Conservation (phyloP, 2,113 vertebrate species). For the Scomber japonicus region DNA sequence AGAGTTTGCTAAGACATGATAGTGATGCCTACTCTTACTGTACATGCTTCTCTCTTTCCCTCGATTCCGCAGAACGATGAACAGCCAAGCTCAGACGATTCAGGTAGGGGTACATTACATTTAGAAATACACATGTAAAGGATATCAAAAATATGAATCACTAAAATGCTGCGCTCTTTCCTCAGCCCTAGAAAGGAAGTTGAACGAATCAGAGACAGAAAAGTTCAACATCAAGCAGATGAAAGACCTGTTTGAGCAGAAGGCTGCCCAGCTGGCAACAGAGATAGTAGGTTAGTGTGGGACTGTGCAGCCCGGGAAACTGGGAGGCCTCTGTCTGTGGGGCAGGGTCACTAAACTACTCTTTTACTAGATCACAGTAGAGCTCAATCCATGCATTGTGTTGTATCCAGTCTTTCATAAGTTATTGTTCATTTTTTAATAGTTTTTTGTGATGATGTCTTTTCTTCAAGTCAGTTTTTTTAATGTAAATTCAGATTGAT, state of each 20-base stretch:
- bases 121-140: background rate
- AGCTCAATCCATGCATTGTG: conserved; percentile 7
- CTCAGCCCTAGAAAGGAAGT: conserved; percentile 90
- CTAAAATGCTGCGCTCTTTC: conserved; percentile 41
- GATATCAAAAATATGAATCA: background rate
- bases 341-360: conserved; percentile 25
- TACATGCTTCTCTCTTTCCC: conserved; percentile 63
- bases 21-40: conserved; percentile 36
- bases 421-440: background rate
- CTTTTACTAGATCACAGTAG: background rate
- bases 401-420: background rate
- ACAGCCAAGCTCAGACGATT: conserved; percentile 83
- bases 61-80: conserved; percentile 89
- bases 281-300: conserved; percentile 94
- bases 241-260: conserved; percentile 99
- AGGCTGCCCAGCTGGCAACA: conserved; percentile 96
- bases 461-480: background rate
- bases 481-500: background rate
- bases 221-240: conserved; percentile 99
- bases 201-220: conserved; percentile 95
- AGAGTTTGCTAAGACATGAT: conserved; percentile 8
- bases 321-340: conserved; percentile 11
- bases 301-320: conserved; percentile 3
- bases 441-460: background rate
- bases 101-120: conserved; percentile 82